A percentile compares a stretch with the other conserved stretches of the same genome.
phyloP scores from a whole-genome alignment of 2,113 vertebrate genomes.

The crab-eating macaque (Macaca fascicularis) region DNA sequence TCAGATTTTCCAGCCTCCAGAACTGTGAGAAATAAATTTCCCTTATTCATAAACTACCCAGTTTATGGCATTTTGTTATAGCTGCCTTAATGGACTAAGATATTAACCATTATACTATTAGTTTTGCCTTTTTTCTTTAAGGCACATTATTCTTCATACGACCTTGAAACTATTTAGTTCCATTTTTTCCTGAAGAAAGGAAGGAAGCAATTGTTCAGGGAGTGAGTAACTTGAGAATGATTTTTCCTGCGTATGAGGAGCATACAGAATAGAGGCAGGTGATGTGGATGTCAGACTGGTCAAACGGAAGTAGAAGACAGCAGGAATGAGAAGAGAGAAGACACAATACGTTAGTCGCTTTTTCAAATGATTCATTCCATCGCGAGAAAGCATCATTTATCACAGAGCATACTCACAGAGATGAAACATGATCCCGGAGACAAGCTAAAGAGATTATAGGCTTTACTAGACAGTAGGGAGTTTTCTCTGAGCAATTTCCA shows the following conservation, averaged over 20 bases:
- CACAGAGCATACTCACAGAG: background rate
- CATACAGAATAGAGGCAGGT: background rate
- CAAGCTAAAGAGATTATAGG: slow-evolving; percentile 50
- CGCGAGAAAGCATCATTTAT: slow-evolving; percentile 41
- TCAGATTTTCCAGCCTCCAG: background rate
- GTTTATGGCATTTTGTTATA: background rate
- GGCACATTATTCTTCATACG: background rate
- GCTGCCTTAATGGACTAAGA: background rate
- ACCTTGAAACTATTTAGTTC: slow-evolving; percentile 33
- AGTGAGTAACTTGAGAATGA: background rate
- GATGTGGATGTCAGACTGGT: background rate
- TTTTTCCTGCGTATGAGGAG: background rate
- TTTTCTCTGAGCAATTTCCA: slow-evolving; percentile 45
- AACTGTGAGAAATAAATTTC: background rate
- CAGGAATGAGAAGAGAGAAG: background rate
- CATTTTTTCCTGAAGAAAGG: background rate
- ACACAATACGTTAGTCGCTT: background rate
- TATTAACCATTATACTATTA: background rate
- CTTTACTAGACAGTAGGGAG: background rate
- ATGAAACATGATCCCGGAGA: background rate
- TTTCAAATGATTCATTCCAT: background rate
- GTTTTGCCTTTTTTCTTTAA: background rate
- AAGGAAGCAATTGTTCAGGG: background rate
- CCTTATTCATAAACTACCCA: background rate
- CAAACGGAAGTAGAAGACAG: background rate